Evolutionary conservation across 2,888 invertebrate species (phyloP).

Genomic region (Drosophila testacea): DNA sequence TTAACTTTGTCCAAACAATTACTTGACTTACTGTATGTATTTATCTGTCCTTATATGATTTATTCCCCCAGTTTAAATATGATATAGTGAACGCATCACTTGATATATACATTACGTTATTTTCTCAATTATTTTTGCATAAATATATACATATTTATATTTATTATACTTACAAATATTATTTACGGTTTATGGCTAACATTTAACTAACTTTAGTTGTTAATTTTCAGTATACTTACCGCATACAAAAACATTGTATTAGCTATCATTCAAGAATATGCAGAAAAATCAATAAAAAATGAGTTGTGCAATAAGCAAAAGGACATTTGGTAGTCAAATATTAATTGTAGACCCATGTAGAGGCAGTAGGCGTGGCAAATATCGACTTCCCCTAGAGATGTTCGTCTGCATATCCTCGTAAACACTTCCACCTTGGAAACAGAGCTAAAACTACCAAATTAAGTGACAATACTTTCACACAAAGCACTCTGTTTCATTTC

Average conservation of each 20-base stretch:
- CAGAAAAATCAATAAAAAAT: conserved; percentile 40
- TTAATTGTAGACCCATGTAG: no score
- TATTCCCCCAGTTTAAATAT: neutral
- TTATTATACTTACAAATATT: conserved; percentile 34
- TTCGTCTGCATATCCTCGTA: no score
- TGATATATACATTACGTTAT: conserved; percentile 1
- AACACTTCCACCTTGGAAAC: no score
- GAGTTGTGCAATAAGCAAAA: conserved; percentile 60
- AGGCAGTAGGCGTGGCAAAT: no score
- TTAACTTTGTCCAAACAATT: no score
- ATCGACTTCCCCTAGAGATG: no score
- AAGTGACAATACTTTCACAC: no score
- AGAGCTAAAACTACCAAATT: no score
- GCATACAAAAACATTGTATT: conserved; percentile 59
- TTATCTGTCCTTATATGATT: neutral
- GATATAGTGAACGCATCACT: neutral
- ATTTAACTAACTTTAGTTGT: conserved; percentile 46
- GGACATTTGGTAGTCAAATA: neutral
- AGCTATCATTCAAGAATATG: conserved; percentile 61
- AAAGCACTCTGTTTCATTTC: no score
- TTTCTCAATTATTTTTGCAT: conserved; percentile 16
- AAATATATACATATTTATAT: conserved; percentile 11
- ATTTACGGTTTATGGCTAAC: conserved; percentile 47
- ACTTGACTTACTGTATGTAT: neutral
- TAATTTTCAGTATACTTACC: conserved; percentile 39